Base-by-base conservation (phyloP, 2,888 invertebrate species). In the Theodoxus fluviatilis region DNA sequence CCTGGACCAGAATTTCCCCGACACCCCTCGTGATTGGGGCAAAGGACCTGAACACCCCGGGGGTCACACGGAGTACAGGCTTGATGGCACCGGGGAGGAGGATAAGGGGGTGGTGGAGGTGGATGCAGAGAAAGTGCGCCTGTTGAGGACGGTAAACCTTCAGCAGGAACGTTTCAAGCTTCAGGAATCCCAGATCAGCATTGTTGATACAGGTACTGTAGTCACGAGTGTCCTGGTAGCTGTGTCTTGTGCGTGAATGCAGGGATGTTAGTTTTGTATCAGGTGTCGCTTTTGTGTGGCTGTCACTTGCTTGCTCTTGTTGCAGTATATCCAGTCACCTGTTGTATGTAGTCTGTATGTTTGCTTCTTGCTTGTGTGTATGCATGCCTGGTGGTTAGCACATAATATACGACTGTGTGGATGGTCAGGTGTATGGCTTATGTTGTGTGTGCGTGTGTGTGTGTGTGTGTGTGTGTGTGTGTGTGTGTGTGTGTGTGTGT, bases 101-200 rank as follows among this genome's bases (percentile, higher is more conserved):
- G 66, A 71, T 22, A 65, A 75, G 1, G 68, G n/a, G 0, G 33
- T 43, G n/a, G 15, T 9, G 25, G 64, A 74, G 38, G 71, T 75
- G 59, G 77, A 79, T 57, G 69, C 73, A 15, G 80, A 81, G 59
- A 70, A 77, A 25, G 73, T 75, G 31, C 76, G 76, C 88, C 90
- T 96, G 74, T 91, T 96, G 73, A 92, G 94, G 72, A 90, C 96
- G 80, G 94, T 96, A 71, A 95, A 95, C 88, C 93, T 93, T 86
- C 96, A 96, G 88, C 90, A 95, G 74, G 96, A 96, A 84, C 94
- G 95, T 86, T 90, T 97, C 72, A 93, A 93, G 68, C 91, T 91
- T 80, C 96, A 96, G 84, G 95, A 96, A 88, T 92, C 94, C 79
- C 95, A 96, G 90, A 90, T 96, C 79, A 94, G 93, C 71, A 94